Conservation (phyloP, 1,140 invertebrate genomes). For the Ips nitidus region DNA sequence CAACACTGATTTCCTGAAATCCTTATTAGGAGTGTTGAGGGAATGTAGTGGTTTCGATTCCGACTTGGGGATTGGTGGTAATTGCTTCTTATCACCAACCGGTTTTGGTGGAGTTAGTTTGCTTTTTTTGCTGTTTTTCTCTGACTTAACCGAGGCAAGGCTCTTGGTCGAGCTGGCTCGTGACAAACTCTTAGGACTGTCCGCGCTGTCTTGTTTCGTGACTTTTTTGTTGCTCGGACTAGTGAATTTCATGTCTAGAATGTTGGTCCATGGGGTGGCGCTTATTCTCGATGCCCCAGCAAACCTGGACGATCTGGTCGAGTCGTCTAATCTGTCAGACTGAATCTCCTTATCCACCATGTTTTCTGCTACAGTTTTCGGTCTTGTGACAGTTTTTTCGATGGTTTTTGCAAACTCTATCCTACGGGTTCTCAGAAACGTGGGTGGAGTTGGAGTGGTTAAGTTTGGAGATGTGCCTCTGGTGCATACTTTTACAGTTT, state of each 20-base stretch:
- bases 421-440: constrained; percentile 63
- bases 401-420: constrained; percentile 70
- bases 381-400: constrained; percentile 64
- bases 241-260: constrained; percentile 61
- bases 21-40: constrained; percentile 65
- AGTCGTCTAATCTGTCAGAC: constrained; percentile 66
- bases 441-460: constrained; percentile 60
- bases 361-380: constrained; percentile 52
- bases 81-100: constrained; percentile 50
- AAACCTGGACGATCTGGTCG: constrained; percentile 63
- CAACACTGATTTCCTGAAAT: constrained; percentile 73
- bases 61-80: constrained; percentile 63
- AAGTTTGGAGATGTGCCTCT: constrained; percentile 75
- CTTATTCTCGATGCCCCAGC: constrained; percentile 58
- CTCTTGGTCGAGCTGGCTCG: constrained; percentile 51
- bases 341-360: constrained; percentile 68
- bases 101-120: constrained; percentile 45
- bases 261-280: constrained; percentile 64
- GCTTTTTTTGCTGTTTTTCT: constrained; percentile 34
- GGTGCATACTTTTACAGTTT: constrained; percentile 65
- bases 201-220: constrained; percentile 35
- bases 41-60: constrained; percentile 53
- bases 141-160: constrained; percentile 42
- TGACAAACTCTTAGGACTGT: constrained; percentile 50
- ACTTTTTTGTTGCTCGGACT: constrained; percentile 44